Conservation (phyloP, 1,140 invertebrate species). For the Sesamia nonagrioides region DNA sequence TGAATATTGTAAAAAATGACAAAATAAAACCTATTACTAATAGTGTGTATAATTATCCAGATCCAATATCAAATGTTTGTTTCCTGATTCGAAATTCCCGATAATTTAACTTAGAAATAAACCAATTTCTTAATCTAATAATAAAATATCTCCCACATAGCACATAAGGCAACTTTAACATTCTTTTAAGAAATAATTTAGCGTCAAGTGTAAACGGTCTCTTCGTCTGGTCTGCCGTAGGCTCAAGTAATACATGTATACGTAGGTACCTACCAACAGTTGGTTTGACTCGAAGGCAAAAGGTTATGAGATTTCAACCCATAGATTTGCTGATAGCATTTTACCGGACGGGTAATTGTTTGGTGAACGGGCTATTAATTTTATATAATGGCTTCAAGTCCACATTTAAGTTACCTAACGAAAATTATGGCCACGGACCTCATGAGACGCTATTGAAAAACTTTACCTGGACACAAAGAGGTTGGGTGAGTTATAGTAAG, state of each 20-base stretch:
- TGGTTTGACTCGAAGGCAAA: constrained; percentile 79
- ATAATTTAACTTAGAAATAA: neutral
- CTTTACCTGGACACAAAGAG: constrained; percentile 59
- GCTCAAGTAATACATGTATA: constrained; percentile 36
- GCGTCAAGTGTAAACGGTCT: constrained; percentile 62
- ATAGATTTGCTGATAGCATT: constrained; percentile 82
- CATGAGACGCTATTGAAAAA: constrained; percentile 67
- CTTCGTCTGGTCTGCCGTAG: constrained; percentile 56
- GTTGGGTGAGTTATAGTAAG: constrained; percentile 53
- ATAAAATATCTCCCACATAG: neutral
- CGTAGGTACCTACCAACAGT: constrained; percentile 50
- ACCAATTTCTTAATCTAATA: neutral
- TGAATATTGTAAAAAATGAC: no score
- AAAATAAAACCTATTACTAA: no score
- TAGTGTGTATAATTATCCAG: no score
- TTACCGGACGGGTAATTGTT: constrained; percentile 80
- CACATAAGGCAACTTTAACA: neutral
- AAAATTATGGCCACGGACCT: constrained; percentile 71
- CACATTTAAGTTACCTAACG: constrained; percentile 75
- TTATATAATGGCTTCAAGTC: constrained; percentile 75
- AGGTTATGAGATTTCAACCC: constrained; percentile 83
- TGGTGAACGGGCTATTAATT: constrained; percentile 80
- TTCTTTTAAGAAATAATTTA: constrained; percentile 7
- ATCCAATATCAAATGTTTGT: neutral
- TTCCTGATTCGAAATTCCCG: neutral